phyloP scores from a whole-genome alignment of 2,888 invertebrate genomes.

The Cheilosia vulpina region DNA sequence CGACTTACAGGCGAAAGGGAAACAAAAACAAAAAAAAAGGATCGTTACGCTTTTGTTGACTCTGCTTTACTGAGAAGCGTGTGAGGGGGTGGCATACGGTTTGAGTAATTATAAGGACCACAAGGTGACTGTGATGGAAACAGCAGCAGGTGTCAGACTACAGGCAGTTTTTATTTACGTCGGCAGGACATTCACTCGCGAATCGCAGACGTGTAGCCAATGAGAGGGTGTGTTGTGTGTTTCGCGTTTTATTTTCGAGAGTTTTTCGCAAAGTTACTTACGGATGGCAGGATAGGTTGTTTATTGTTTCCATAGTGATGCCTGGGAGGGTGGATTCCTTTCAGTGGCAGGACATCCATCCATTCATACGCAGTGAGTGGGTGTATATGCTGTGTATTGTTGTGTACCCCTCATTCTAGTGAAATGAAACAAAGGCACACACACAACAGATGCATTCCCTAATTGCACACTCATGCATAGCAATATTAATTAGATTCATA shows the following conservation, averaged over 20 bases:
- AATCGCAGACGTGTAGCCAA: not conserved
- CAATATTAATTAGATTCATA: slow-evolving; percentile 64
- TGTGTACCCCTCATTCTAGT: not conserved
- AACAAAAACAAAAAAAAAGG: not conserved
- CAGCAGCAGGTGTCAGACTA: slow-evolving; percentile 50
- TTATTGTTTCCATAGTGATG: slow-evolving; percentile 62
- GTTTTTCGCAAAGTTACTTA: slow-evolving; percentile 35
- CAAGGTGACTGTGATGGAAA: slow-evolving; percentile 48
- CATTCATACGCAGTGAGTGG: slow-evolving; percentile 13
- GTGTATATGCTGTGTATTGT: not conserved
- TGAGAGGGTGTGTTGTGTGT: not conserved
- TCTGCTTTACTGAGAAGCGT: slow-evolving; percentile 1
- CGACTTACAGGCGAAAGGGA: not conserved
- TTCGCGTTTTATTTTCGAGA: slow-evolving; percentile 19
- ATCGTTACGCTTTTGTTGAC: slow-evolving; percentile 34
- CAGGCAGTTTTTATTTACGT: slow-evolving; percentile 17
- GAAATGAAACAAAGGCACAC: slow-evolving; percentile 11
- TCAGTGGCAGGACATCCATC: slow-evolving; percentile 32
- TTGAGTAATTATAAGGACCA: slow-evolving; percentile 43
- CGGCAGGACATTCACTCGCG: not conserved
- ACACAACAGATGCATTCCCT: slow-evolving; percentile 51
- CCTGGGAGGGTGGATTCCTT: slow-evolving; percentile 19
- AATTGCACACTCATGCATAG: slow-evolving; percentile 63
- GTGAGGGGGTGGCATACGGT: slow-evolving; percentile 9
- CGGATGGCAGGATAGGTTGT: slow-evolving; percentile 40